Evolutionary conservation across 2,888 invertebrate species (phyloP), one percentile per base, ranked within the genome.

Genomic region (Caprella mutica): DNA sequence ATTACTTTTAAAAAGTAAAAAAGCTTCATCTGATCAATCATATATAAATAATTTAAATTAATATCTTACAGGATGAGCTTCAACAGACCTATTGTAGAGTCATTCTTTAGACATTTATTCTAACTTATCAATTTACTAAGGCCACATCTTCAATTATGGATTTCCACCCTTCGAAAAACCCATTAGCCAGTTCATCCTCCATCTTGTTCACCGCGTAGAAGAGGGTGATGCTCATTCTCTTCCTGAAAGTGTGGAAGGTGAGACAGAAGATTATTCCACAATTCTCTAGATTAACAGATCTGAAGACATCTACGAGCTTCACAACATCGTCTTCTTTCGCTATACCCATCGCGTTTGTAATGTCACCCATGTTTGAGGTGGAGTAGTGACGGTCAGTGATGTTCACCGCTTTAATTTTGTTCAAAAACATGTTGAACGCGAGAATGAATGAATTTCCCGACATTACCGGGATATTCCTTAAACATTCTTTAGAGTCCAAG

Each of bases 301-400:
- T 51, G 8, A 59, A 29, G 3, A 63, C 24, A 46, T 55, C 38
- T 14, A 55, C 55, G 40, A 59, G 46, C 17, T 52, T 33, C 3
- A 63, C 53, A 19, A 55, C 54, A 1, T 59, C 63, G 2, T 42
- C 24, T n/a, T 39, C 46, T 24, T 58, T 51, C 23, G 30, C 30
- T 3, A 12, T 42, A 4, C 56, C 56, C 6, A 63, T 52, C 4
- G 59, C n/a, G 19, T 56, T 40, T 8, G 39, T 53, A 5, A 63
- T 52, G 40, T 63, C 42, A 12, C 63, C 63, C 63, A 63, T 63
- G 50, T 63, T 63, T 8, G 63, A 59, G 44, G 54, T 63, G 35
- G 59, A 30, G 19, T 59, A 51, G 52, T 63, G 63, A 27, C 46
- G 46, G 55, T 63, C 59, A n/a, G 54, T 63, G 23, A 51, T 30